Base-by-base conservation (phyloP, 2,888 invertebrate species). In the Synergus laeviventris region DNA sequence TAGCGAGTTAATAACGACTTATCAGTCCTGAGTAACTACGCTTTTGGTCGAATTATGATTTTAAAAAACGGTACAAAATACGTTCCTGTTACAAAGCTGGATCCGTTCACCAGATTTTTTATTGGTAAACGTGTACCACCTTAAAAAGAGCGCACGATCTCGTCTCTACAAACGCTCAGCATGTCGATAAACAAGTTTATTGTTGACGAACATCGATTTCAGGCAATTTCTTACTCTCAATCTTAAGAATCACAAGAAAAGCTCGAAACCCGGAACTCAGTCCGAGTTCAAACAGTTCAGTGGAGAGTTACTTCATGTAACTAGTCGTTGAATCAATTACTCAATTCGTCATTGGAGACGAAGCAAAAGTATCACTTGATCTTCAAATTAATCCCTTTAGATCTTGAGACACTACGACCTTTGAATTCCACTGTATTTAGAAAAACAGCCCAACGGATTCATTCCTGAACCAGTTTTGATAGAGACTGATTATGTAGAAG, bases 401-500 rank as follows among this genome's bases (percentile, higher is more conserved):
- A 42, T 64, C 12, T 11, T 49, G 11, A n/a, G 24, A 45, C 70
- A 70, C 49, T 45, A 49, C 70, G 70, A 70, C 49, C n/a, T 70
- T 70, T 54, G 70, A 7, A 12, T 70, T 54, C 45, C 70, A 70
- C 70, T 70, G 70, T 70, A 49, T 42, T 49, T 45, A 54, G 49
- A 70, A 70, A 49, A 49, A 12, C 49, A 70, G 70, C 70, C 70
- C 49, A 70, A 49, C 49, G 49, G 49, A 70, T 70, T 42, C 39
- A 64, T 64, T 49, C n/a, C 49, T 49, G 49, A 70, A 31, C 49
- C 70, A 18, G 31, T 9, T 70, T 24, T 36, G n/a, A 12, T 49
- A 70, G 7, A 66, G 45, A 49, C 79, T 74, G 80, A 75, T 79
- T 82, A 82, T 76, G 76, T 74, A 76, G 81, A 79, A 79, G 85